phyloP scores from a whole-genome alignment of 1,140 invertebrate genomes.

The Heliconius nattereri region DNA sequence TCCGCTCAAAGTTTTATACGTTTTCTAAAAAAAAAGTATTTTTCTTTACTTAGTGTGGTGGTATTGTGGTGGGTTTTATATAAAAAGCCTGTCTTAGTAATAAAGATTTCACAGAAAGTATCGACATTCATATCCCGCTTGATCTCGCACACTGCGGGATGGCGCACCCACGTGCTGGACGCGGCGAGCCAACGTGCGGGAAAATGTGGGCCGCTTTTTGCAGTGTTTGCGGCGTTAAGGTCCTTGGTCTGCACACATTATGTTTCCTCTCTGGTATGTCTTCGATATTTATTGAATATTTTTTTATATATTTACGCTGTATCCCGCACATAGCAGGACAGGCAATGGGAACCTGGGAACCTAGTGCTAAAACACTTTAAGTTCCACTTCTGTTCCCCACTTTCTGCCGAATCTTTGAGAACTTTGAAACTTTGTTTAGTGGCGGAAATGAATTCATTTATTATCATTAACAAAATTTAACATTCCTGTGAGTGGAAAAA shows the following conservation, averaged over 20 bases:
- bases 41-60: neutral
- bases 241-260: slow-evolving; percentile 86
- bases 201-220: slow-evolving; percentile 87
- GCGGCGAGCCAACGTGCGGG: slow-evolving; percentile 84
- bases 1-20: neutral
- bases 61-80: neutral
- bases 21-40: neutral
- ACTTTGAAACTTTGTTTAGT: too few relatives aligned
- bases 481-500: too few relatives aligned
- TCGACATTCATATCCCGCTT: slow-evolving; percentile 83
- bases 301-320: too few relatives aligned
- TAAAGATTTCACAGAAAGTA: slow-evolving; percentile 80
- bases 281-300: neutral
- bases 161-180: slow-evolving; percentile 84
- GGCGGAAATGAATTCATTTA: too few relatives aligned
- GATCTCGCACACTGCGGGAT: slow-evolving; percentile 84
- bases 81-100: neutral
- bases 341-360: too few relatives aligned
- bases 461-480: too few relatives aligned
- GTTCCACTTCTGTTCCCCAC: too few relatives aligned
- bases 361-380: too few relatives aligned
- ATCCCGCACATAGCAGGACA: too few relatives aligned
- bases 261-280: slow-evolving; percentile 82
- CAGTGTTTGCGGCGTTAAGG: slow-evolving; percentile 85
- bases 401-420: too few relatives aligned